Evolutionary conservation across 2,888 invertebrate genomes (phyloP), one percentile per base, ranked within the genome.

Genomic region (Teleogryllus oceanicus): DNA sequence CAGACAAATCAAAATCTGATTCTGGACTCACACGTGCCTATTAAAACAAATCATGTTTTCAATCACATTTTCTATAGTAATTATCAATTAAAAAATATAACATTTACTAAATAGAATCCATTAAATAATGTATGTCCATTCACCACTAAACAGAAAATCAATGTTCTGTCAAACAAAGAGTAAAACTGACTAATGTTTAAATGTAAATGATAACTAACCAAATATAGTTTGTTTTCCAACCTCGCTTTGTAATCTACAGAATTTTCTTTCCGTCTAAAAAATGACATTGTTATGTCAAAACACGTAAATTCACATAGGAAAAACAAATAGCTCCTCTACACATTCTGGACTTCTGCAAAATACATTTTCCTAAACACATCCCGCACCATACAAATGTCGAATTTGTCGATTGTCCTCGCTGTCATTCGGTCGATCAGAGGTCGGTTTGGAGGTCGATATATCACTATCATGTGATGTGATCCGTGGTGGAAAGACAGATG

Each of bases 1-100:
- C 92, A 10, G 94, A 93, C 82, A 96, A 86, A 87, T 96, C 95
- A 87, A 94, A 95, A 81, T 92, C 89, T 80, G 93, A 92, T 86
- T 95, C 95, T 50, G 95, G 96, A 83, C 92, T 93, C 87, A 95
- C 95, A 84, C 91, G 88, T 62, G 92, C 92, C 92, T 92, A 85
- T 80, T 86, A 85, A 80, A 76, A 82, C 74, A 82, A n/a, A 50
- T 16, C 13, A 62, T 62, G 16, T 8, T 62, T 62, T 37, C 37
- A 37, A 37, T 8, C 37, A 37, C 37, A 8, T 8, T 5, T 37
- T 8, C 5, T 37, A 37, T 8, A 37, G 37, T 37, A 37, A 37
- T 37, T 37, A 8, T 8, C 37, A 37, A 37, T 37, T 77, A 81
- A 82, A 21, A 74, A 12, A 49, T 11, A 37, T 11, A 21, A 77